These are phyloP conservation scores for Protaetia brevitarsis DNA, from an alignment of 1,140 invertebrate genomes.

Conservation along the genomic window DNA sequence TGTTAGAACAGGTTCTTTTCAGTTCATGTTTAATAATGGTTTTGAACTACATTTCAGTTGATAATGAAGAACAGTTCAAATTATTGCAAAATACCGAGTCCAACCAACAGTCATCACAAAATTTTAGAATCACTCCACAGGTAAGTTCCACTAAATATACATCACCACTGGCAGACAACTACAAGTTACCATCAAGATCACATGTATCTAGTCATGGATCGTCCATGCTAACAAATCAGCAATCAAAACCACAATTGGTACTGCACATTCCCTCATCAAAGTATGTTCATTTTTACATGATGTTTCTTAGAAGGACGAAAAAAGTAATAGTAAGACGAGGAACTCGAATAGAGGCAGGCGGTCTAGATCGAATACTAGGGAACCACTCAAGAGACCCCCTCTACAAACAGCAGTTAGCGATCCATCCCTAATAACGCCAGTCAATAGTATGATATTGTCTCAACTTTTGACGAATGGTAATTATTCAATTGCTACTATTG, in stretches of 20 bases:
- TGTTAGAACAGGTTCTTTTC: neutral
- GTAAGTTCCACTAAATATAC: conserved; percentile 13
- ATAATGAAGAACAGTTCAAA: conserved; percentile 12
- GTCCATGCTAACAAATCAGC: neutral
- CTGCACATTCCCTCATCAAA: neutral
- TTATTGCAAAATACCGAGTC: conserved; percentile 1
- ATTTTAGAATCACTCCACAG: neutral
- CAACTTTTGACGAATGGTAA: conserved; percentile 58
- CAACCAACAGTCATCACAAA: conserved; percentile 13
- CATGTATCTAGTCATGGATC: conserved; percentile 15
- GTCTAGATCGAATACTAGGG: conserved; percentile 45
- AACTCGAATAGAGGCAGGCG: conserved; percentile 36
- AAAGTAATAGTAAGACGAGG: conserved; percentile 28
- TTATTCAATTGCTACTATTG: conserved; percentile 14
- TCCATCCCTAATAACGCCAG: conserved; percentile 52
- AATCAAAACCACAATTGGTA: conserved; percentile 6
- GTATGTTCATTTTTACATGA: conserved; percentile 12
- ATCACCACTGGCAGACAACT: conserved; percentile 3
- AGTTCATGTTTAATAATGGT: neutral
- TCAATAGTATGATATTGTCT: conserved; percentile 60
- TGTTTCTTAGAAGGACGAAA: conserved; percentile 35
- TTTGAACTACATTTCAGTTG: conserved; percentile 12
- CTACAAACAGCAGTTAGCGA: conserved; percentile 58
- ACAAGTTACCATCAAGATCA: conserved; percentile 15
- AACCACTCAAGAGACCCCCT: conserved; percentile 50